A percentile compares a stretch with the other conserved stretches of the same genome.
Evolutionary conservation across 1,140 invertebrate species (phyloP).

Genomic region (Drosophila novamexicana): DNA sequence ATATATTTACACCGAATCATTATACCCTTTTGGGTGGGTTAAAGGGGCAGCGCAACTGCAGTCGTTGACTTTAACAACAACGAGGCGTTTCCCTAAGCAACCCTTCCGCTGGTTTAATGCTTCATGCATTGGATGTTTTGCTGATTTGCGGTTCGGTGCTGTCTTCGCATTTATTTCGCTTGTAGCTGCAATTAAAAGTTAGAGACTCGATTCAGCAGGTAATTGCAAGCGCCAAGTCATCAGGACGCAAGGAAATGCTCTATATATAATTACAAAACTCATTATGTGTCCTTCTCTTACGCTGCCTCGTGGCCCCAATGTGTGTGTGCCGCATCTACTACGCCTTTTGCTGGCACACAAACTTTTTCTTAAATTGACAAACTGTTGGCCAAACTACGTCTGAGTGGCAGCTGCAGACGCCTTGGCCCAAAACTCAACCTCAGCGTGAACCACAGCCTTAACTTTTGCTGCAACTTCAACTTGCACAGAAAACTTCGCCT

Average conservation of each 20-base stretch:
- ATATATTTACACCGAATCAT: no score
- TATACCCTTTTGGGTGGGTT: no score
- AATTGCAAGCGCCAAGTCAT: conserved; percentile 50
- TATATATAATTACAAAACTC: conserved; percentile 71
- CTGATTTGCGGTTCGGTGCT: conserved; percentile 23
- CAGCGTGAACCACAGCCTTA: conserved; percentile 11
- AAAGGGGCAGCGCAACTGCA: neutral
- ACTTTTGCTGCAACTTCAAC: conserved; percentile 20
- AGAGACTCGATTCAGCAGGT: conserved; percentile 68
- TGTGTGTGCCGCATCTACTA: conserved; percentile 2
- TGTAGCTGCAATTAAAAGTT: conserved; percentile 78
- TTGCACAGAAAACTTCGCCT: conserved; percentile 35
- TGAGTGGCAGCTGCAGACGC: conserved; percentile 34
- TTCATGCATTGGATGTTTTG: conserved; percentile 25
- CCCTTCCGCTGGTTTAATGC: neutral
- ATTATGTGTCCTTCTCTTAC: conserved; percentile 55
- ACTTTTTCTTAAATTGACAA: conserved; percentile 68
- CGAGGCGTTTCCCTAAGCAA: neutral
- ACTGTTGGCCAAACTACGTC: conserved; percentile 70
- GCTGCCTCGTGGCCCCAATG: conserved; percentile 7
- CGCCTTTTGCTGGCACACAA: conserved; percentile 35
- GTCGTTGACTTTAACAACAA: neutral
- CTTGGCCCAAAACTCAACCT: conserved; percentile 12
- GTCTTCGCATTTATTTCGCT: conserved; percentile 51
- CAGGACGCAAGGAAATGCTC: conserved; percentile 30